Base-by-base conservation (phyloP, 1,140 invertebrate species). In the Pissodes strobi region DNA sequence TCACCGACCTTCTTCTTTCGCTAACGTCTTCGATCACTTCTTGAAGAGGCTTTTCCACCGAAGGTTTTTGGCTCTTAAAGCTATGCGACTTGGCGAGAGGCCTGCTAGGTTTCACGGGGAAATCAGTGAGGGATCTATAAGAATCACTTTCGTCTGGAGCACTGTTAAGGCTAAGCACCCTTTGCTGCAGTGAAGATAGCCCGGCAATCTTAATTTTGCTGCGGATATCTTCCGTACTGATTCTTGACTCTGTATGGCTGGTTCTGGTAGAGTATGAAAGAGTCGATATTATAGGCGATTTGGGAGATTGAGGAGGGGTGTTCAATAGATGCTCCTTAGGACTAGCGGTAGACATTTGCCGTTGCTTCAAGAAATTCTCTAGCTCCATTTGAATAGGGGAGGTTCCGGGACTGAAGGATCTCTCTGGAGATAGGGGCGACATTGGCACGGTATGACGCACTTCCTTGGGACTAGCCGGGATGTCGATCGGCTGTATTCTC, bases 11-110 rank as follows among this genome's bases (percentile, higher is more conserved):
- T 43, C 34, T 60, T 38, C 12, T 18, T 17, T 57, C 52, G 19
- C n/a, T 30, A 8, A 59, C 19, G 37, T 66, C 58, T 51, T 66
- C 57, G 8, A 37, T 37, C 13, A 43, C 53, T 12, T 19, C 30
- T 15, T 17, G 37, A 12, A 53, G 10, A 6, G 39, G 18, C 6
- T 56, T 46, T n/a, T 52, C 41, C 10, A 21, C 48, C 0, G 39
- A 9, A 17, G 48, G n/a, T 39, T 51, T 49, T 25, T 46, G 34
- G 45, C 18, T 81, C 63, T 86, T 82, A 69, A 88, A 88, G 72
- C 86, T 88, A 49, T 86, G 83, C 4, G 86, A 86, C 72, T 88
- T 88, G 15, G 84, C 81, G 30, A 87, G 81, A 17, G 82, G 81
- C 87, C 87, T 25, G 83, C 81, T 37, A 18, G 82, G 81, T 70